These are phyloP conservation scores for Marronus borbonicus DNA, from an alignment of 2,888 invertebrate species.

Conservation along the genomic window DNA sequence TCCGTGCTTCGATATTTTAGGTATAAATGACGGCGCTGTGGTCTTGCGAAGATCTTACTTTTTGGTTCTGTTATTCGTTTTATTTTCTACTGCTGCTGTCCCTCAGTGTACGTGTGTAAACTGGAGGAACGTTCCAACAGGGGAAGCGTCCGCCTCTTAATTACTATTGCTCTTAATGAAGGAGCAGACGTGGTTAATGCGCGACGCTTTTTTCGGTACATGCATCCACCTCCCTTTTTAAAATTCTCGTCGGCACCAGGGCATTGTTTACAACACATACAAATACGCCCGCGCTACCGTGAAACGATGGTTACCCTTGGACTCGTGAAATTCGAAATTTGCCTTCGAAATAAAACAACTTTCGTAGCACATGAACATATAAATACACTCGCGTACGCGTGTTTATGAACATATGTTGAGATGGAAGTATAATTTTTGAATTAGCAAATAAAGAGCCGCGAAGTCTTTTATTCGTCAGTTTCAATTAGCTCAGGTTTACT, in stretches of 20 bases:
- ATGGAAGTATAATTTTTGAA: background rate
- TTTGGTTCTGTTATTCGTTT: constrained; percentile 21
- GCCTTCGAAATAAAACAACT: constrained; percentile 25
- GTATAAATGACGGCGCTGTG: constrained; percentile 48
- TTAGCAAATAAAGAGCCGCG: background rate
- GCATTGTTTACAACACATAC: constrained; percentile 43
- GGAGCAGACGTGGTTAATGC: constrained; percentile 46
- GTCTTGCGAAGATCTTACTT: constrained; percentile 16
- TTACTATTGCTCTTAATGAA: constrained; percentile 49
- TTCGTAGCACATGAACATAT: background rate
- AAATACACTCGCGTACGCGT: background rate
- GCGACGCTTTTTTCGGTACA: constrained; percentile 46
- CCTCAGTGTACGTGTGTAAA: background rate
- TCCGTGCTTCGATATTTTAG: constrained; percentile 49
- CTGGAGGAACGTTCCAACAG: background rate
- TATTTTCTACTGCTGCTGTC: background rate
- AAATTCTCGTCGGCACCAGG: constrained; percentile 28
- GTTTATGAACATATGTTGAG: constrained; percentile 9
- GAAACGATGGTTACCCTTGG: constrained; percentile 38
- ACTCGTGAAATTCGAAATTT: constrained; percentile 40
- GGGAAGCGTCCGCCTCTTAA: constrained; percentile 43
- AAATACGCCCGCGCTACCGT: constrained; percentile 5
- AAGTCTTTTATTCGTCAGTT: no score
- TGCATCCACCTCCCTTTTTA: constrained; percentile 37
- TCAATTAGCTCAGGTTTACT: no score